Percentiles rank a stretch among this genome's conserved stretches.
Conservation (phyloP, 2,888 invertebrate genomes). For the Cryptocephalus moraei region DNA sequence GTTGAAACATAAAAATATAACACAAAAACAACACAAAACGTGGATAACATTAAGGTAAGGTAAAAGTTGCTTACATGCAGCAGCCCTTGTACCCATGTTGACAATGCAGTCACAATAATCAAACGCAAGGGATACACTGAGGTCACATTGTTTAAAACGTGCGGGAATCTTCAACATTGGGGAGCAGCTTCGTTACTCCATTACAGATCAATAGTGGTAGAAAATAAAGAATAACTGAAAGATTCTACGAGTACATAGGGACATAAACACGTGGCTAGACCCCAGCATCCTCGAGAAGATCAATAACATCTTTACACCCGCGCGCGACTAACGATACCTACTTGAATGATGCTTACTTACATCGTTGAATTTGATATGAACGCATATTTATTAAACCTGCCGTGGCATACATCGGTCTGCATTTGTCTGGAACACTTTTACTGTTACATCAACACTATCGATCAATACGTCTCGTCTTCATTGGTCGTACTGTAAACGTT, state of each 20-base stretch:
- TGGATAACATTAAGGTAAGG: constrained; percentile 23
- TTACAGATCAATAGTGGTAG: constrained; percentile 37
- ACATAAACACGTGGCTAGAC: constrained; percentile 33
- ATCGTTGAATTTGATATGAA: constrained; percentile 33
- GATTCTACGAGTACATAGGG: constrained; percentile 36
- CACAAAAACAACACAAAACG: constrained; percentile 15
- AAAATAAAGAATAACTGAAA: constrained; percentile 36
- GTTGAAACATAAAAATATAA: constrained; percentile 6
- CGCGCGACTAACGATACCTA: constrained; percentile 24
- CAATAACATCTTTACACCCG: constrained; percentile 32
- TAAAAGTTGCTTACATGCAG: constrained; percentile 69
- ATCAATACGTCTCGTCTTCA: constrained; percentile 3
- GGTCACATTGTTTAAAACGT: constrained; percentile 43
- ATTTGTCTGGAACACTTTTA: not conserved
- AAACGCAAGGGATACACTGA: constrained; percentile 43
- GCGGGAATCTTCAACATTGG: constrained; percentile 42
- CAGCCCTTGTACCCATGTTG: constrained; percentile 88
- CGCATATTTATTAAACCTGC: constrained; percentile 22
- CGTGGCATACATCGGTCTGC: constrained; percentile 13
- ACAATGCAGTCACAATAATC: constrained; percentile 44
- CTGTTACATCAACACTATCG: constrained; percentile 4
- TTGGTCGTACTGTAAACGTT: too few species aligned
- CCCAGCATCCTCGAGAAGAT: constrained; percentile 32
- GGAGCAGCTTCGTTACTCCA: constrained; percentile 39
- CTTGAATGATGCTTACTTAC: constrained; percentile 30